A percentile compares a stretch with the other conserved stretches of the same genome.
phyloP scores from a whole-genome alignment of 2,113 vertebrate genomes.

The Octodon degus region DNA sequence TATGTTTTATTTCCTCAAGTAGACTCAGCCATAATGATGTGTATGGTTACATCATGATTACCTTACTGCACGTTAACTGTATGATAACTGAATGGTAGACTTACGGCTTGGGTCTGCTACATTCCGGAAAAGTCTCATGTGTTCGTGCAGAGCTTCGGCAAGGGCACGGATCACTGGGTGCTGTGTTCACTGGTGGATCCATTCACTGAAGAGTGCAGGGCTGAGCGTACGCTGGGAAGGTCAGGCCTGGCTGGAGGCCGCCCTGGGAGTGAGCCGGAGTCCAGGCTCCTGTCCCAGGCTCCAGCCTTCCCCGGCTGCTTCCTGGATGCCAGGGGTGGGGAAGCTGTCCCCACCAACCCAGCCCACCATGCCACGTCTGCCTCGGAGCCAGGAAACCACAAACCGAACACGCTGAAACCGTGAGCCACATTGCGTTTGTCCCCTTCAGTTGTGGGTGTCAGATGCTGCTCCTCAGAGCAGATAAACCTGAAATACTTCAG shows the following conservation, averaged over 20 bases:
- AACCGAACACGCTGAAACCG: background rate
- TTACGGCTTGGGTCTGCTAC: too few relatives aligned
- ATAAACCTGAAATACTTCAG: background rate
- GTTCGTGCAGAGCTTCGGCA: too few relatives aligned
- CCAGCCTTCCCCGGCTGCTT: background rate
- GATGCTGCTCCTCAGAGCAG: background rate
- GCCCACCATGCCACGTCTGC: background rate
- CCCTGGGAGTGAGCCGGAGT: background rate
- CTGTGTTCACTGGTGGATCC: background rate
- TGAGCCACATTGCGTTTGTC: background rate
- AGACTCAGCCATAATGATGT: background rate
- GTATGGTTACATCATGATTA: background rate
- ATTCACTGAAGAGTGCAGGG: background rate
- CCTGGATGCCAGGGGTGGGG: background rate
- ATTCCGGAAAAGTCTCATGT: background rate
- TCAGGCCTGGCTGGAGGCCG: background rate
- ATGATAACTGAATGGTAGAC: background rate
- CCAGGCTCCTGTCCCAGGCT: background rate
- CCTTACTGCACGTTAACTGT: background rate
- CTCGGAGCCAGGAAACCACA: background rate
- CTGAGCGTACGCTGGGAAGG: background rate
- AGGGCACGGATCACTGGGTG: background rate
- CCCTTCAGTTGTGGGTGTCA: background rate
- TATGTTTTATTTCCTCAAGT: background rate
- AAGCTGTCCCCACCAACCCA: fast-evolving